Percentiles rank a stretch among this genome's conserved stretches.
Evolutionary conservation across 2,888 invertebrate species (phyloP).

Genomic region (Thera obeliscata): DNA sequence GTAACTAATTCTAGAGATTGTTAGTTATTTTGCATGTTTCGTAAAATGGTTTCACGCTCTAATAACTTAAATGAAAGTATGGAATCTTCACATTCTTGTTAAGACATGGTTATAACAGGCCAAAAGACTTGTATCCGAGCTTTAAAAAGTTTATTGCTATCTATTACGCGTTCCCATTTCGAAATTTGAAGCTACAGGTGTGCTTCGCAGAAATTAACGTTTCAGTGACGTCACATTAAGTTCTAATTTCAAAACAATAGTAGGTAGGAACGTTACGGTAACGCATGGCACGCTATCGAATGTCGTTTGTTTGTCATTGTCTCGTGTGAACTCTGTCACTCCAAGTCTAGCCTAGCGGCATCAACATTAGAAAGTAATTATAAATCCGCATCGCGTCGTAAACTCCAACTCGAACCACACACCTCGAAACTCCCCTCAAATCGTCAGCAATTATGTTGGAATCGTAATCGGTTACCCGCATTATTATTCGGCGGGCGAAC

Average conservation of each 20-base stretch:
- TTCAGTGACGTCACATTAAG: constrained; percentile 66
- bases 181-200: constrained; percentile 45
- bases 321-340: constrained; percentile 67
- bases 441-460: constrained; percentile 63
- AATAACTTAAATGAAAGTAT: constrained; percentile 80
- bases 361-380: constrained; percentile 78
- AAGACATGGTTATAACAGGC: constrained; percentile 21
- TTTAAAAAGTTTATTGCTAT: constrained; percentile 30
- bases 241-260: constrained; percentile 75
- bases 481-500: constrained; percentile 63
- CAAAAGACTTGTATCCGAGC: constrained; percentile 28
- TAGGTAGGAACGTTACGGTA: constrained; percentile 52
- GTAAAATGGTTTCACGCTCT: constrained; percentile 82
- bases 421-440: constrained; percentile 43
- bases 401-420: constrained; percentile 49
- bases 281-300: constrained; percentile 66
- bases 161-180: constrained; percentile 33
- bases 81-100: constrained; percentile 57
- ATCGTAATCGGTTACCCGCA: constrained; percentile 71
- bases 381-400: constrained; percentile 57
- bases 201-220: constrained; percentile 70
- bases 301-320: constrained; percentile 67
- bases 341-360: constrained; percentile 70
- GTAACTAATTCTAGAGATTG: constrained; percentile 83
- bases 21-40: constrained; percentile 84